A percentile compares a stretch with the other conserved stretches of the same genome.
phyloP scores from a whole-genome alignment of 2,797 vertebrate genomes.

The Eulemur coronatus region DNA sequence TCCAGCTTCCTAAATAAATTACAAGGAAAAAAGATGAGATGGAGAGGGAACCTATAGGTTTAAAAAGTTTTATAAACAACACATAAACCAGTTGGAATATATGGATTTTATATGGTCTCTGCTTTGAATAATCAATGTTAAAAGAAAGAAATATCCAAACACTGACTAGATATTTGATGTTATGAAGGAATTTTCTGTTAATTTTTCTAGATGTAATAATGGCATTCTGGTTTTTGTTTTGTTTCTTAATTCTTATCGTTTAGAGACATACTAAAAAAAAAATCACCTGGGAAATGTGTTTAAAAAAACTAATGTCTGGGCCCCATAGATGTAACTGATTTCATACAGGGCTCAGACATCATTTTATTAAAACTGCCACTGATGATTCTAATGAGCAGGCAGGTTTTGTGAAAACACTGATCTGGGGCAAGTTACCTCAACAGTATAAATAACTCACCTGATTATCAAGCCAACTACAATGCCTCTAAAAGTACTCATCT shows the following conservation, averaged over 20 bases:
- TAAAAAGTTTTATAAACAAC: background rate
- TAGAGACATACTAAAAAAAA: background rate
- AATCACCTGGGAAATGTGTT: background rate
- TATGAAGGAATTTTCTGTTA: background rate
- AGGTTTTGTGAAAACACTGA: background rate
- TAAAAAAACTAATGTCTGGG: background rate
- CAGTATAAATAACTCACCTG: background rate
- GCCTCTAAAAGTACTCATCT: background rate
- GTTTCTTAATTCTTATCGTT: background rate
- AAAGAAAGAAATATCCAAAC: background rate
- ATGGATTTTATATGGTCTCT: background rate
- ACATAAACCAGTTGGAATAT: background rate
- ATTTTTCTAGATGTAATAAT: background rate
- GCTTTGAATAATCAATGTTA: background rate
- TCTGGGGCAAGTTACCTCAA: background rate
- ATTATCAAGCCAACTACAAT: background rate
- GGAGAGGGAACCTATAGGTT: background rate
- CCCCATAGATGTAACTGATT: background rate
- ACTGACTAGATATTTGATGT: background rate
- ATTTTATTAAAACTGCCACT: background rate
- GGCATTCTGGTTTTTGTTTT: background rate
- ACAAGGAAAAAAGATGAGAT: background rate
- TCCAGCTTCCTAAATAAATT: background rate
- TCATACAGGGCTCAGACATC: background rate
- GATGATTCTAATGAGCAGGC: background rate